A percentile compares a stretch with the other conserved stretches of the same genome.
phyloP scores from a whole-genome alignment of 2,113 vertebrate genomes.

The Leptobrachium ailaonicum region DNA sequence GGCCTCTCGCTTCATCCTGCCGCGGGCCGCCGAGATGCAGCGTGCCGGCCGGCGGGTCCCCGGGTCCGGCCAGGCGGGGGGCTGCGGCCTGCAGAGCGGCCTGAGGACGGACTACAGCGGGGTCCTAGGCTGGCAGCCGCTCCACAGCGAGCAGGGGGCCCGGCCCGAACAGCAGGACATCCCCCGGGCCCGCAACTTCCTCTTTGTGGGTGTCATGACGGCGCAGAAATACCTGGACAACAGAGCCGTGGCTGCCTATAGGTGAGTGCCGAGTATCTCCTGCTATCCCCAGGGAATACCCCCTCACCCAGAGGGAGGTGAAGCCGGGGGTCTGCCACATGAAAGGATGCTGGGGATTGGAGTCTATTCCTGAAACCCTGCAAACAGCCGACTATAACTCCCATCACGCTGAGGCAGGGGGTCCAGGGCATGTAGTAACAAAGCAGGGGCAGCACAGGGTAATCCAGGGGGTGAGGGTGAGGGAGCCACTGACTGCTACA shows the following conservation, averaged over 20 bases:
- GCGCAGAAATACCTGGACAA: slow-evolving; percentile 94
- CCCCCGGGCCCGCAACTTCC: slow-evolving; percentile 72
- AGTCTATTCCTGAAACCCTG: too few species aligned
- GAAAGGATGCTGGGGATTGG: too few species aligned
- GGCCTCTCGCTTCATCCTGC: slow-evolving; percentile 85
- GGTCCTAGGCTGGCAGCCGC: slow-evolving; percentile 57
- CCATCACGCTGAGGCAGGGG: too few species aligned
- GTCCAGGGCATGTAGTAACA: too few species aligned
- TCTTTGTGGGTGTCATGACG: slow-evolving; percentile 95
- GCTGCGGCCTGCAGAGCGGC: slow-evolving; percentile 48
- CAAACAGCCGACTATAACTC: too few species aligned
- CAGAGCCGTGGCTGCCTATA: slow-evolving; percentile 86
- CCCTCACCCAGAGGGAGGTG: too few species aligned
- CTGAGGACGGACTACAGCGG: slow-evolving; percentile 62
- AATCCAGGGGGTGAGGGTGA: too few species aligned
- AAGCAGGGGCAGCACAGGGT: too few species aligned
- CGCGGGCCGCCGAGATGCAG: slow-evolving; percentile 78
- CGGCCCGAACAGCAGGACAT: slow-evolving; percentile 37
- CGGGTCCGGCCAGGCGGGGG: not conserved
- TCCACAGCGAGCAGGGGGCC: not conserved
- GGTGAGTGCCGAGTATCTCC: slow-evolving; percentile 66
- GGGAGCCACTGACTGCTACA: too few species aligned
- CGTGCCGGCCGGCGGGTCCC: slow-evolving; percentile 70
- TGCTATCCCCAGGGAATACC: not conserved
- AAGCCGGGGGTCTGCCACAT: too few species aligned